Percentiles rank a stretch among this genome's conserved stretches.
These are phyloP conservation scores for Catamblyrhynchus diadema DNA, from an alignment of 2,797 vertebrate genomes.

Conservation along the genomic window DNA sequence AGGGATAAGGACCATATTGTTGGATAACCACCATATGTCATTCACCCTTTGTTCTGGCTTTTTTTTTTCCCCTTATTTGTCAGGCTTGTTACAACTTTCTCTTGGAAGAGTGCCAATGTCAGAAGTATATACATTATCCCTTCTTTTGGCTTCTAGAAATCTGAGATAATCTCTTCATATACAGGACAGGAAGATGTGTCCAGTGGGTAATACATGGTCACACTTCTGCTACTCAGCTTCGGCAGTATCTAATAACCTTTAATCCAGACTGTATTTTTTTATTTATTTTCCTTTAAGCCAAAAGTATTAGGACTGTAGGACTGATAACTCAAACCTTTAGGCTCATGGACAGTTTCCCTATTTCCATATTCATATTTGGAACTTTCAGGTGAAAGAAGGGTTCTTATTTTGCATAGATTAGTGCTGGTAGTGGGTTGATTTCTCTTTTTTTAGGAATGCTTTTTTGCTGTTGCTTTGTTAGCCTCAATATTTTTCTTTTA, in stretches of 20 bases:
- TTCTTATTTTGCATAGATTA: neutral
- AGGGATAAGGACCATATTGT: conserved; percentile 57
- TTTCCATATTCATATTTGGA: neutral
- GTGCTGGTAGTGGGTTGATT: neutral
- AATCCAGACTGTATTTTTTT: neutral
- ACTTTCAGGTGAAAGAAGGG: neutral
- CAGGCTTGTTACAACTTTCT: conserved; percentile 33
- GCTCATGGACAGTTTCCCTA: neutral
- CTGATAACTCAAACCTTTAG: neutral
- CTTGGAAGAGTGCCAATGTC: conserved; percentile 31
- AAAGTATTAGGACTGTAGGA: neutral
- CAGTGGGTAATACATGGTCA: neutral
- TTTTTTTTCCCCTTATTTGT: neutral
- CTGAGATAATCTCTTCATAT: conserved; percentile 22
- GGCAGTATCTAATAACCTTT: neutral
- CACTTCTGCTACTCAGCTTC: neutral
- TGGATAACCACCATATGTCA: conserved; percentile 56
- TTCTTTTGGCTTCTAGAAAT: conserved; percentile 22
- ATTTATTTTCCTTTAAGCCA: neutral
- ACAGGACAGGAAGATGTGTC: neutral
- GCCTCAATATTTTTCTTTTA: conserved; percentile 7
- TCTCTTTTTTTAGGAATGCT: neutral
- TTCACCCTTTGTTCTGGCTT: conserved; percentile 42
- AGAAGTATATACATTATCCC: conserved; percentile 23
- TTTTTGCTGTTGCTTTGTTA: neutral